A percentile compares a stretch with the other conserved stretches of the same genome.
Evolutionary conservation across 2,888 invertebrate genomes (phyloP).

Genomic region (Philhelius pedissequus): DNA sequence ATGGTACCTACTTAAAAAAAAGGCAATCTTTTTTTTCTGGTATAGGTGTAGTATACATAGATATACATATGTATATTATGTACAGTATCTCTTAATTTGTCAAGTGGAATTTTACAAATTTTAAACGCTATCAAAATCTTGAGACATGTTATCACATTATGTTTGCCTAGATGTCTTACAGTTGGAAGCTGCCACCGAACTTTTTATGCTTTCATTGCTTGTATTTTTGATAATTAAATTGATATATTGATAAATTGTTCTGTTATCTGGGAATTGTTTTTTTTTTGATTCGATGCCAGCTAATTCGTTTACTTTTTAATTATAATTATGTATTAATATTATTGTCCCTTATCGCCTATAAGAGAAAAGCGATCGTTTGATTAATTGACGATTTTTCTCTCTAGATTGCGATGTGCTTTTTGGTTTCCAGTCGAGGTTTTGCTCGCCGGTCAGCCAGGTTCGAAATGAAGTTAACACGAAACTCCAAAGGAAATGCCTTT

Average conservation of each 20-base stretch:
- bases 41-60: background rate
- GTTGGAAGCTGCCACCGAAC: background rate
- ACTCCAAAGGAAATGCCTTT: too few species aligned
- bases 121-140: background rate
- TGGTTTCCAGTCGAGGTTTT: too few species aligned
- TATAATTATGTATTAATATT: too few species aligned
- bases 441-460: too few species aligned
- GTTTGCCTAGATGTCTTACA: background rate
- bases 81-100: background rate
- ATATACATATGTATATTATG: background rate
- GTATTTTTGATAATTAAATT: background rate
- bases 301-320: too few species aligned
- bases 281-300: background rate
- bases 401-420: too few species aligned
- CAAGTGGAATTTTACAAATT: background rate
- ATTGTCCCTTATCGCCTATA: too few species aligned
- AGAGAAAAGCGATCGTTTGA: too few species aligned
- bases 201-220: background rate
- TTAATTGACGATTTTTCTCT: too few species aligned
- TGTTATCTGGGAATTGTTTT: background rate
- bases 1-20: background rate
- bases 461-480: too few species aligned
- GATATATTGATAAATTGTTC: background rate
- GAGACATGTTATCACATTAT: background rate
- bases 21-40: background rate